These are phyloP conservation scores for Xenops minutus DNA, from an alignment of 2,797 vertebrate genomes.

Conservation along the genomic window DNA sequence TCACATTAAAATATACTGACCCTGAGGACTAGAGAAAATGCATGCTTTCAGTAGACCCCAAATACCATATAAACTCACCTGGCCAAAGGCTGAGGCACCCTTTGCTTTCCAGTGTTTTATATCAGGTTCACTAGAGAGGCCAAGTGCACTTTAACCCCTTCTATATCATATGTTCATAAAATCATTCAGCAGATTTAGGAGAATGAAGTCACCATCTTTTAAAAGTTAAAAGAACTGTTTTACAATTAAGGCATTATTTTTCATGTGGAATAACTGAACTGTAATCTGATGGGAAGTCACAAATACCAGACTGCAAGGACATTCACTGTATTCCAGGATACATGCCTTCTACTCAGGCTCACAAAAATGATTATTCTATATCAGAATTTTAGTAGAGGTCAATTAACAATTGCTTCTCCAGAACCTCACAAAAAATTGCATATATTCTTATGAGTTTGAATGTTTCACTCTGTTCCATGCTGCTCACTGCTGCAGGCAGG, in stretches of 20 bases:
- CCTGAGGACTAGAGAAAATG: neutral
- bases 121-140: neutral
- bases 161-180: neutral
- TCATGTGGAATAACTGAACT: neutral
- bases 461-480: neutral
- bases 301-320: neutral
- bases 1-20: neutral
- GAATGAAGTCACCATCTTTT: neutral
- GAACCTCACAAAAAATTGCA: neutral
- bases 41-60: neutral
- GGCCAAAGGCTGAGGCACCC: neutral
- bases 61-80: neutral
- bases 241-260: neutral
- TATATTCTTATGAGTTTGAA: neutral
- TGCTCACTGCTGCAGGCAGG: neutral
- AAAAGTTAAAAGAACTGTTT: neutral
- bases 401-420: neutral
- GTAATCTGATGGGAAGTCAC: neutral
- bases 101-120: neutral
- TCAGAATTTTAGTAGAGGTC: neutral
- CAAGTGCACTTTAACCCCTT: neutral
- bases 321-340: neutral
- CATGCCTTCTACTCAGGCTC: neutral
- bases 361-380: neutral
- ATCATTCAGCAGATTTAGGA: neutral